These are phyloP conservation scores for Drosophila vallismaia DNA, from an alignment of 2,888 invertebrate species.

Conservation along the genomic window DNA sequence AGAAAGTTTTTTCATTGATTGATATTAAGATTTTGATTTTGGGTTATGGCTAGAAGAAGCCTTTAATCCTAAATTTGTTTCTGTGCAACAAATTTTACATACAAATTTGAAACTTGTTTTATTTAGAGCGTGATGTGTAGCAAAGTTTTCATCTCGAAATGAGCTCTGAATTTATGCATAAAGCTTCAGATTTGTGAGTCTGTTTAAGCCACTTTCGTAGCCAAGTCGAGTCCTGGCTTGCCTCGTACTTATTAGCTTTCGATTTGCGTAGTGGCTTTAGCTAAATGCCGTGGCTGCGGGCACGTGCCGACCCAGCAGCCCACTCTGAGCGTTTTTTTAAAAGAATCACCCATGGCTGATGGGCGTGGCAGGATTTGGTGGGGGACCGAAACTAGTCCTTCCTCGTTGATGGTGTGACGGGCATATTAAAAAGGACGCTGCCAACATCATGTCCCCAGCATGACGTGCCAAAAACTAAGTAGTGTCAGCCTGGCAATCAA, in stretches of 20 bases:
- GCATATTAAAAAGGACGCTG: constrained; percentile 74
- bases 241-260: constrained; percentile 65
- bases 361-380: neutral
- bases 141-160: constrained; percentile 4
- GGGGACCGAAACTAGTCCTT: constrained; percentile 56
- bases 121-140: neutral
- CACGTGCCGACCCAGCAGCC: constrained; percentile 64
- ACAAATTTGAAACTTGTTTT: neutral
- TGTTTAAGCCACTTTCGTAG: constrained; percentile 11
- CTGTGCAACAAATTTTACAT: neutral
- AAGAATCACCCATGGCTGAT: constrained; percentile 31
- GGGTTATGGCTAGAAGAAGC: neutral
- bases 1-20: constrained; percentile 4
- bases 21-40: constrained; percentile 1
- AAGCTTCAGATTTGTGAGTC: constrained; percentile 20
- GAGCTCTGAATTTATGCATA: constrained; percentile 27
- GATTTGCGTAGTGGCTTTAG: constrained; percentile 73
- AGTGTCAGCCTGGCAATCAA: constrained; percentile 73
- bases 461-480: constrained; percentile 77
- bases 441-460: constrained; percentile 57
- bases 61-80: neutral
- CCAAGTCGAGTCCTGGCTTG: neutral
- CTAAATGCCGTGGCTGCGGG: constrained; percentile 62
- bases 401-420: constrained; percentile 69
- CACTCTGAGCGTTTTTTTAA: constrained; percentile 60